These are phyloP conservation scores for Mixornis gularis DNA, from an alignment of 2,113 vertebrate genomes.

Conservation along the genomic window DNA sequence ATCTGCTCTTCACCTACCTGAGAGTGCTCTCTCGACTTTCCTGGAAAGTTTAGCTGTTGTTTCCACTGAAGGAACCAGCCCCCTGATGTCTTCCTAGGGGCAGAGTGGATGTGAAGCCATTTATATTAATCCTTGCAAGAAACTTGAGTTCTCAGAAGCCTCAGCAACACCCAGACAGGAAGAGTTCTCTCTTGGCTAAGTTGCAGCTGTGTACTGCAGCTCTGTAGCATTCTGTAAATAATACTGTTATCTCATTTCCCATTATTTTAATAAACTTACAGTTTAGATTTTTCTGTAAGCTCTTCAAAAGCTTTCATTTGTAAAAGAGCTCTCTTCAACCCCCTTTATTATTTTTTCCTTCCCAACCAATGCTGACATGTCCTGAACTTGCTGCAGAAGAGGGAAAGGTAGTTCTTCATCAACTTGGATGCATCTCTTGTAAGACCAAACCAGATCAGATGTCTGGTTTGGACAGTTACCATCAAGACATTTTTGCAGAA, in stretches of 20 bases:
- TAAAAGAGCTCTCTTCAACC: neutral
- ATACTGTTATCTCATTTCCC: neutral
- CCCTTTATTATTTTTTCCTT: neutral
- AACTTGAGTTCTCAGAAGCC: neutral
- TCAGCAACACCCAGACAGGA: neutral
- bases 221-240: neutral
- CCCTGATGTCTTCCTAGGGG: neutral
- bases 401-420: neutral
- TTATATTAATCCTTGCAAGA: neutral
- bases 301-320: neutral
- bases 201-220: neutral
- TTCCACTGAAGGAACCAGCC: neutral
- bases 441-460: neutral
- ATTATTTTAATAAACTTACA: neutral
- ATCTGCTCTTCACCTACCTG: neutral
- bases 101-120: neutral
- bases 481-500: neutral
- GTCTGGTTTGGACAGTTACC: neutral
- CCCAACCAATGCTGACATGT: neutral
- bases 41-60: neutral
- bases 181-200: neutral
- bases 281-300: neutral
- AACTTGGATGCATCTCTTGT: neutral
- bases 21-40: neutral
- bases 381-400: neutral